Conservation (phyloP, 2,113 vertebrate genomes). For the Nesogale talazaci region DNA sequence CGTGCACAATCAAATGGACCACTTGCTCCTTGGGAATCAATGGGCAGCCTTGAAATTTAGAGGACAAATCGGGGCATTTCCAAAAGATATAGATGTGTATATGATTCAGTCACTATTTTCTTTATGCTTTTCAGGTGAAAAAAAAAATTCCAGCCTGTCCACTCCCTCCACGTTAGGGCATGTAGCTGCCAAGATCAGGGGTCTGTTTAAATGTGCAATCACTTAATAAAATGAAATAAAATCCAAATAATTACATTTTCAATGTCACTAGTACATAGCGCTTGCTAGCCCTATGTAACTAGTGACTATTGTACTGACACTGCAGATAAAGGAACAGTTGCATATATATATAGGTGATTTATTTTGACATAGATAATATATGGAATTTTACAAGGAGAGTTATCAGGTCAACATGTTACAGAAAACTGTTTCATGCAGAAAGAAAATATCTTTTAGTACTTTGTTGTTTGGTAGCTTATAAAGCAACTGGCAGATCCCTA, state of each 20-base stretch:
- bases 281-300: fast-evolving
- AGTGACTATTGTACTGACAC: not conserved
- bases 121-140: not conserved
- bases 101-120: not conserved
- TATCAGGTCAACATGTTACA: not conserved
- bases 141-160: not conserved
- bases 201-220: slow-evolving; percentile 5
- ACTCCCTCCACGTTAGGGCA: no score
- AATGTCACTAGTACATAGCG: not conserved
- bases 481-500: no score
- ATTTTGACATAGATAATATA: slow-evolving; percentile 36
- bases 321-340: not conserved
- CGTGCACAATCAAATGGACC: not conserved
- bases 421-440: no score
- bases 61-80: not conserved
- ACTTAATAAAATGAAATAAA: not conserved
- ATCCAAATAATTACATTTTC: not conserved
- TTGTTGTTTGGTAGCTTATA: no score
- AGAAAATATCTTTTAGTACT: no score
- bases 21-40: not conserved
- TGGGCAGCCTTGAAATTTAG: not conserved
- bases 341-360: not conserved
- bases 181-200: not conserved
- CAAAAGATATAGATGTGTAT: not conserved
- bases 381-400: slow-evolving; percentile 49